Percentiles rank a stretch among this genome's conserved stretches.
Evolutionary conservation across 1,140 invertebrate species (phyloP).

Genomic region (Galleria mellonella): DNA sequence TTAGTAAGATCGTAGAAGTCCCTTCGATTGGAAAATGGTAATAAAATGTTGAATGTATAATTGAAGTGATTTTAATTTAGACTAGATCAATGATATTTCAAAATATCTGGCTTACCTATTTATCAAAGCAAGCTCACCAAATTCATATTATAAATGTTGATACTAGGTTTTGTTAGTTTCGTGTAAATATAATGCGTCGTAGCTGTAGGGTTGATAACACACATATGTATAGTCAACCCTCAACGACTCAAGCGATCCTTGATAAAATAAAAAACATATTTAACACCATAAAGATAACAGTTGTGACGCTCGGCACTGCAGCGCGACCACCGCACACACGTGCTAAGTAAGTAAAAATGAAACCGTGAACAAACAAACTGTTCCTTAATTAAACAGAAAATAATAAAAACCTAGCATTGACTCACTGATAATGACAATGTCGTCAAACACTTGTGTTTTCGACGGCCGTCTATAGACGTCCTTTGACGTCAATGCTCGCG

Average conservation of each 20-base stretch:
- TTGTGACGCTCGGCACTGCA: slow-evolving; percentile 36
- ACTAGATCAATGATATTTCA: too few relatives aligned
- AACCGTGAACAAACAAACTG: slow-evolving; percentile 43
- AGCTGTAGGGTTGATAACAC: slow-evolving; percentile 51
- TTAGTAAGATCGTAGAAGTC: too few relatives aligned
- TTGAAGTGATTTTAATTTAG: too few relatives aligned
- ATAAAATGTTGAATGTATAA: too few relatives aligned
- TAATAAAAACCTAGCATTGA: slow-evolving; percentile 48
- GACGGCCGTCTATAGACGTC: slow-evolving; percentile 1
- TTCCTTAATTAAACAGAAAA: slow-evolving; percentile 51
- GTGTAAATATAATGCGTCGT: slow-evolving; percentile 51
- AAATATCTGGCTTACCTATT: too few relatives aligned
- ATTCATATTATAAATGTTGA: slow-evolving; percentile 4
- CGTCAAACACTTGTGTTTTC: slow-evolving; percentile 22
- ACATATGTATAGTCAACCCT: slow-evolving; percentile 16
- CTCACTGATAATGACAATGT: slow-evolving; percentile 31
- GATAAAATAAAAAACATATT: slow-evolving; percentile 67
- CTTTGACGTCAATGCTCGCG: slow-evolving; percentile 19
- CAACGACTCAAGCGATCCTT: slow-evolving; percentile 50
- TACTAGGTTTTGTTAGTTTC: slow-evolving; percentile 32
- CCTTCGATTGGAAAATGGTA: too few relatives aligned
- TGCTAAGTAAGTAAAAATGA: slow-evolving; percentile 38
- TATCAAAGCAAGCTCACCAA: too few relatives aligned
- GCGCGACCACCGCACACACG: slow-evolving; percentile 45
- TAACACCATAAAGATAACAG: slow-evolving; percentile 64